Conservation (phyloP, 2,113 vertebrate genomes). For the Hippocampus barbouri region DNA sequence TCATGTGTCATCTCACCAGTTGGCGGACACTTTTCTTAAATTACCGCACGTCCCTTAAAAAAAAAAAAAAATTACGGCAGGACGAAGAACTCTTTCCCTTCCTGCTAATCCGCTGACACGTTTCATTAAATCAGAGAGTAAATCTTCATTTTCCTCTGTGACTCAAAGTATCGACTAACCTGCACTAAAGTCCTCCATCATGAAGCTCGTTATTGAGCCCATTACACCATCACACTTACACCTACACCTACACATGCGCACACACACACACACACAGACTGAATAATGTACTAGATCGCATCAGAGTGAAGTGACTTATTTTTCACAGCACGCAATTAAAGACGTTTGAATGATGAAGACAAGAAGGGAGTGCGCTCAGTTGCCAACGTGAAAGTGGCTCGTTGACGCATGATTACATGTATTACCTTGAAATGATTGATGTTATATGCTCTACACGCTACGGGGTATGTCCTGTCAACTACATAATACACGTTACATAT, state of each 20-base stretch:
- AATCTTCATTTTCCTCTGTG: conserved; percentile 3
- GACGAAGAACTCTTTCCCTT: neutral
- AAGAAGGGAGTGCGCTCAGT: neutral
- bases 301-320: conserved; percentile 2
- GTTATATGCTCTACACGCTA: too few species aligned
- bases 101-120: neutral
- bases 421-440: neutral
- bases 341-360: neutral
- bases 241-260: neutral
- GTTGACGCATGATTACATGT: neutral
- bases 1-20: neutral
- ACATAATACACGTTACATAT: neutral
- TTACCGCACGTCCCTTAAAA: neutral
- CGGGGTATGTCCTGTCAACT: too few species aligned
- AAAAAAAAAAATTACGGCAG: neutral
- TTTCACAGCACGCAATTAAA: neutral
- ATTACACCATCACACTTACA: neutral
- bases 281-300: conserved; percentile 32
- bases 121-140: conserved; percentile 15
- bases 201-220: conserved; percentile 30
- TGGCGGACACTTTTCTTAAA: neutral
- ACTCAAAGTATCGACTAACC: conserved; percentile 20
- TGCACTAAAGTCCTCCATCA: conserved; percentile 28
- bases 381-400: neutral
- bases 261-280: conserved; percentile 3